These are phyloP conservation scores for Norana najaformis DNA, from an alignment of 2,888 invertebrate genomes.

Conservation along the genomic window DNA sequence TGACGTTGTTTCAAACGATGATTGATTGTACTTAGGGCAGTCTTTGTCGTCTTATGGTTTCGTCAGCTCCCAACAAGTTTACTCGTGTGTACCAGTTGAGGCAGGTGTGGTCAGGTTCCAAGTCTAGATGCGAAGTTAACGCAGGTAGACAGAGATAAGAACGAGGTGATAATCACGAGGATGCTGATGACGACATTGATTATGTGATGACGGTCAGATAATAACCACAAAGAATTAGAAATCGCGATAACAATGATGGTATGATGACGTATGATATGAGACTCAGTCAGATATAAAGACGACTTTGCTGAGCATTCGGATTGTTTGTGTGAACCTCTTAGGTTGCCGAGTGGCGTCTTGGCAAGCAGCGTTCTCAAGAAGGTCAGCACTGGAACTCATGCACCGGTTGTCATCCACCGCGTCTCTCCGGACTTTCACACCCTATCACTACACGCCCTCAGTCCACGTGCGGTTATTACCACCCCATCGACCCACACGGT, in stretches of 20 bases:
- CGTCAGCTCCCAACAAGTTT: too few species aligned
- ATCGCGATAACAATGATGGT: too few species aligned
- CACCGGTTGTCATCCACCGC: neutral
- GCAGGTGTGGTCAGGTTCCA: too few species aligned
- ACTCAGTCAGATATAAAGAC: neutral
- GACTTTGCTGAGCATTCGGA: neutral
- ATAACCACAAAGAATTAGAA: too few species aligned
- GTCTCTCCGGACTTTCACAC: neutral
- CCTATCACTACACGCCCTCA: neutral
- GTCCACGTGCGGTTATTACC: neutral
- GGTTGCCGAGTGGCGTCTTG: neutral
- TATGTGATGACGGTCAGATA: too few species aligned
- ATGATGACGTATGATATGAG: too few species aligned
- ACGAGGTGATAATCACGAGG: too few species aligned
- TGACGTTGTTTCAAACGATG: neutral
- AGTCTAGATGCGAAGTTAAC: too few species aligned
- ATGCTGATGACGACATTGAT: too few species aligned
- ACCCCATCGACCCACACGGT: neutral
- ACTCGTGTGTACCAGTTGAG: neutral
- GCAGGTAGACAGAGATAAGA: too few species aligned
- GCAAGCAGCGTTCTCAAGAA: neutral
- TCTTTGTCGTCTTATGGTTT: neutral
- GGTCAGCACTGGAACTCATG: neutral
- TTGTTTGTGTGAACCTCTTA: neutral
- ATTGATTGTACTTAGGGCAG: neutral